Percentiles rank a stretch among this genome's conserved stretches.
Evolutionary conservation across 2,113 vertebrate genomes (phyloP).

Genomic region (Orcinus orca): DNA sequence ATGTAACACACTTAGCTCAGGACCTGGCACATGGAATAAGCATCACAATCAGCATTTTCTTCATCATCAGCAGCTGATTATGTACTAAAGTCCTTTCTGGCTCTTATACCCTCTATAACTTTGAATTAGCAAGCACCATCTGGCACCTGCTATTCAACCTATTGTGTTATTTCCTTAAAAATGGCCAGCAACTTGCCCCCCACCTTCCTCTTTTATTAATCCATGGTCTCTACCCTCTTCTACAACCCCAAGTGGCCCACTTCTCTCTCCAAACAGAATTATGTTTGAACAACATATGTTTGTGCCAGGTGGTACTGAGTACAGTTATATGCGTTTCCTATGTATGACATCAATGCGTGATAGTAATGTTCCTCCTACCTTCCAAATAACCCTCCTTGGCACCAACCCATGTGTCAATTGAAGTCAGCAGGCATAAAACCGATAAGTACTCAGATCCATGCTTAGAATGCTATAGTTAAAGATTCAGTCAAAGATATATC

Average conservation of each 20-base stretch:
- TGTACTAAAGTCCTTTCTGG: background rate
- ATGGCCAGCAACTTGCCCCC: background rate
- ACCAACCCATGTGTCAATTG: background rate
- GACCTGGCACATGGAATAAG: background rate
- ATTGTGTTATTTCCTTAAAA: background rate
- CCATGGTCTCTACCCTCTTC: background rate
- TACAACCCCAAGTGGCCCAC: background rate
- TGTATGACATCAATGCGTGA: background rate
- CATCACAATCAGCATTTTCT: background rate
- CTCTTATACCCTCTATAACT: background rate
- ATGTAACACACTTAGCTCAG: background rate
- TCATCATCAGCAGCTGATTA: background rate
- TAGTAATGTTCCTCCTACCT: background rate
- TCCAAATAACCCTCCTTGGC: background rate
- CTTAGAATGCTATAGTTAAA: background rate
- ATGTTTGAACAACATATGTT: background rate
- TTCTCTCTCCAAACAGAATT: background rate
- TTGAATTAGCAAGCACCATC: background rate
- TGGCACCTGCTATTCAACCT: background rate
- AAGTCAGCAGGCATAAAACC: background rate
- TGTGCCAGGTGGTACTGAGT: accelerated
- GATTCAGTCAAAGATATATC: background rate
- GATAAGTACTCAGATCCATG: background rate
- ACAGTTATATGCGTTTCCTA: background rate
- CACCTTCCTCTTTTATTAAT: background rate